These are phyloP conservation scores for Hydriomena furcata DNA, from an alignment of 2,888 invertebrate species.

Conservation along the genomic window DNA sequence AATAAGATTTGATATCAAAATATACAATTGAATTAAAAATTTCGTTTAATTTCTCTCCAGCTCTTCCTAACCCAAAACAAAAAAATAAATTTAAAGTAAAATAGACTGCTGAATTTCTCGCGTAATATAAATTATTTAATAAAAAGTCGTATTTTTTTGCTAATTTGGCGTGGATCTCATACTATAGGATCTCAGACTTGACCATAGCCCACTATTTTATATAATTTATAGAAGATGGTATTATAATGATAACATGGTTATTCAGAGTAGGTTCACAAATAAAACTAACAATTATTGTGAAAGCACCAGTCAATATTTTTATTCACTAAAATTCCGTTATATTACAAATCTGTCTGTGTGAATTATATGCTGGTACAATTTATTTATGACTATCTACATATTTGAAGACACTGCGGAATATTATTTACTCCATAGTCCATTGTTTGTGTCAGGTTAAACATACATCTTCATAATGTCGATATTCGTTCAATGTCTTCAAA, in stretches of 20 bases:
- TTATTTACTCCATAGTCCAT: no score
- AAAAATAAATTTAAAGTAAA: no score
- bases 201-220: no score
- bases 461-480: neutral
- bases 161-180: no score
- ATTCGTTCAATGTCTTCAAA: conserved; percentile 10
- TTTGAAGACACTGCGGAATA: conserved; percentile 9
- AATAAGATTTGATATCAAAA: conserved; percentile 81
- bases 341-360: conserved; percentile 63
- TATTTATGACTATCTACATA: neutral
- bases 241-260: no score
- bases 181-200: no score
- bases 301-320: conserved; percentile 84
- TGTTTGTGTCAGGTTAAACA: no score
- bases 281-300: conserved; percentile 76
- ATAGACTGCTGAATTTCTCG: no score
- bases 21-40: conserved; percentile 74
- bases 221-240: no score
- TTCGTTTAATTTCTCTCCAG: neutral
- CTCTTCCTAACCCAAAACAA: no score
- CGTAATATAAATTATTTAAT: no score
- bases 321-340: conserved; percentile 78
- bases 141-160: no score
- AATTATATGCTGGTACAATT: conserved; percentile 23
- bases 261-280: conserved; percentile 45